Percentiles rank a stretch among this genome's conserved stretches.
Evolutionary conservation across 2,888 invertebrate genomes (phyloP).

Genomic region (Caenorhabditis sp.): DNA sequence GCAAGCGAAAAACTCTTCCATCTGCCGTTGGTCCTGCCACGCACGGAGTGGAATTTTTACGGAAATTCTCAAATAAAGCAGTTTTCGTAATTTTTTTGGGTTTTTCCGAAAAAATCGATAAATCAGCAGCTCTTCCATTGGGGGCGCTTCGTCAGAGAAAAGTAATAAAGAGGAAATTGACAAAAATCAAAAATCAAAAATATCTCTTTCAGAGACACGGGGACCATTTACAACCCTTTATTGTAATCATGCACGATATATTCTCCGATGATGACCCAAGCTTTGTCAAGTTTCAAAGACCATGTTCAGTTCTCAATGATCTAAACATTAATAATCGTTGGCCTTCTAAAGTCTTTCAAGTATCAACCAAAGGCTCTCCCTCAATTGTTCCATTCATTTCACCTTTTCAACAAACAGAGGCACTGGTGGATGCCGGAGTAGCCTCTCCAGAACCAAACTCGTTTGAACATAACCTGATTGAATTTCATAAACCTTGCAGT

Average conservation of each 20-base stretch:
- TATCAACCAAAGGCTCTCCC: constrained; percentile 26
- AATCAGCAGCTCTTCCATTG: no score
- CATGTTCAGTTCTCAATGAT: background rate
- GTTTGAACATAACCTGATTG: constrained; percentile 33
- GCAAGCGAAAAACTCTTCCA: no score
- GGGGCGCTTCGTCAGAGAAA: no score
- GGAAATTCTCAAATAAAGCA: no score
- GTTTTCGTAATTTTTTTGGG: no score
- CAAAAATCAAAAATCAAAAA: background rate
- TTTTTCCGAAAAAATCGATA: no score
- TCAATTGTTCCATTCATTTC: constrained; percentile 23
- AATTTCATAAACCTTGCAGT: constrained; percentile 40
- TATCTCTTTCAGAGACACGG: constrained; percentile 77
- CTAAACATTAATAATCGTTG: background rate
- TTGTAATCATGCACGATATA: constrained; percentile 80
- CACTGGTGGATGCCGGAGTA: background rate
- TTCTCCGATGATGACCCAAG: constrained; percentile 66
- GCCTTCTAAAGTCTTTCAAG: constrained; percentile 17
- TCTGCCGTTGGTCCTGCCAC: no score
- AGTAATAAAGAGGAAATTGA: background rate
- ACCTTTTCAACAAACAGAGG: background rate
- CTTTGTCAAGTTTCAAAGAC: constrained; percentile 19
- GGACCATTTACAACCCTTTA: constrained; percentile 78
- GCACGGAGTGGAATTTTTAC: no score
- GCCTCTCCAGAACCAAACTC: background rate